Evolutionary conservation across 2,113 vertebrate genomes (phyloP).

Genomic region (Cacatua alba): DNA sequence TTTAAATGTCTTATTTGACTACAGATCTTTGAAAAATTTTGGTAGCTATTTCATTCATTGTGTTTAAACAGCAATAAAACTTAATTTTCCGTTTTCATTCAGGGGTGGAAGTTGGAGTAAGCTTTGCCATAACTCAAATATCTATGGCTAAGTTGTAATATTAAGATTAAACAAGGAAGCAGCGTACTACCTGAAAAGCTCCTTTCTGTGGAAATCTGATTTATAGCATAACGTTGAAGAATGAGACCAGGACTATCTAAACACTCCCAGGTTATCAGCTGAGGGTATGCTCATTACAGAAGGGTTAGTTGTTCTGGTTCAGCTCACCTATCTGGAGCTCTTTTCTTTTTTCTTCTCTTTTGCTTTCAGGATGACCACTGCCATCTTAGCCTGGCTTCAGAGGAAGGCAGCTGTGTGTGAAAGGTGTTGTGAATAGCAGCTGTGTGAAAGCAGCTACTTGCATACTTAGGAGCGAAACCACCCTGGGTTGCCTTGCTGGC

Average conservation of each 20-base stretch:
- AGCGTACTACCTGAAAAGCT: neutral
- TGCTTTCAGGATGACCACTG: neutral
- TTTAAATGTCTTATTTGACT: neutral
- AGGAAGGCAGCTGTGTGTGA: neutral
- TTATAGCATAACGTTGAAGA: neutral
- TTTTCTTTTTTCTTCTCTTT: neutral
- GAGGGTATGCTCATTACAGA: neutral
- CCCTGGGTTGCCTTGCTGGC: rapidly evolving
- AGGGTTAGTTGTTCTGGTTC: neutral
- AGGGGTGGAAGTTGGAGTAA: neutral
- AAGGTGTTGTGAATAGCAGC: neutral
- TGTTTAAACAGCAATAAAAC: neutral
- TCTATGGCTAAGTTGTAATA: neutral
- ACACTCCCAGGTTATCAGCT: neutral
- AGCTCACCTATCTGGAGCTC: neutral
- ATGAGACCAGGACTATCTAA: neutral
- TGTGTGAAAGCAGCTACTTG: neutral
- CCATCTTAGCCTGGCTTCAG: neutral
- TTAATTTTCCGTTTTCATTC: neutral
- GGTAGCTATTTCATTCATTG: neutral
- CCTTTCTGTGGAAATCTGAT: neutral
- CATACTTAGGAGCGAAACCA: neutral
- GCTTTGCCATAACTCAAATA: neutral
- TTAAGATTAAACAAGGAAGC: neutral
- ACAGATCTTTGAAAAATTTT: neutral